A percentile compares a stretch with the other conserved stretches of the same genome.
These are phyloP conservation scores for Volucella zonaria DNA, from an alignment of 2,888 invertebrate species.

Conservation along the genomic window DNA sequence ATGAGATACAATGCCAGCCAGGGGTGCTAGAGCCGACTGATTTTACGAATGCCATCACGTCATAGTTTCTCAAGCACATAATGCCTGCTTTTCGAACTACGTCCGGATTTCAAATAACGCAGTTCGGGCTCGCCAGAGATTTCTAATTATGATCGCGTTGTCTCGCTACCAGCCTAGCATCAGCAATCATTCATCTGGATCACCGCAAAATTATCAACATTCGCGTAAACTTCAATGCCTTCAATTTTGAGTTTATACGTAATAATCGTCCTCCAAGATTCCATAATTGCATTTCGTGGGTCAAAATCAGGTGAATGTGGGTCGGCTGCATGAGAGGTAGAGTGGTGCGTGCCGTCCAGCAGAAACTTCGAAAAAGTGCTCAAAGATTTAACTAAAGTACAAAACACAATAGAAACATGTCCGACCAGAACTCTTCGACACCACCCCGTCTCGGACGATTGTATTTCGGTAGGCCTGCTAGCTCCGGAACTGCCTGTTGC, in stretches of 20 bases:
- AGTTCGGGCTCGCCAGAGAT: neutral
- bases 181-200: slow-evolving; percentile 4
- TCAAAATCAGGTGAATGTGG: neutral
- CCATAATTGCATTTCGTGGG: slow-evolving; percentile 3
- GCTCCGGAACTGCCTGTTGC: slow-evolving; percentile 96
- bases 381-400: slow-evolving; percentile 38
- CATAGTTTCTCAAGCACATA: slow-evolving; percentile 13
- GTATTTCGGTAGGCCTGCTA: slow-evolving; percentile 98
- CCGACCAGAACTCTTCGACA: slow-evolving; percentile 28
- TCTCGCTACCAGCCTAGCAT: slow-evolving; percentile 1
- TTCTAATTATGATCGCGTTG: slow-evolving; percentile 3
- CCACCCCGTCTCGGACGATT: slow-evolving; percentile 84
- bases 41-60: no score
- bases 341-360: slow-evolving; percentile 32
- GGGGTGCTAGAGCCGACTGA: no score
- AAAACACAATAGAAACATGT: slow-evolving; percentile 43
- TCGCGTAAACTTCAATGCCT: neutral
- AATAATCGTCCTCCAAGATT: neutral
- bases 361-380: neutral
- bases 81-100: neutral
- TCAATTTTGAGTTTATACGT: neutral
- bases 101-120: slow-evolving; percentile 9
- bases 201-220: neutral
- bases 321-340: neutral
- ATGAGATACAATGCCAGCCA: no score